Conservation (phyloP, 2,888 invertebrate species). For the Sussaba pulchella region DNA sequence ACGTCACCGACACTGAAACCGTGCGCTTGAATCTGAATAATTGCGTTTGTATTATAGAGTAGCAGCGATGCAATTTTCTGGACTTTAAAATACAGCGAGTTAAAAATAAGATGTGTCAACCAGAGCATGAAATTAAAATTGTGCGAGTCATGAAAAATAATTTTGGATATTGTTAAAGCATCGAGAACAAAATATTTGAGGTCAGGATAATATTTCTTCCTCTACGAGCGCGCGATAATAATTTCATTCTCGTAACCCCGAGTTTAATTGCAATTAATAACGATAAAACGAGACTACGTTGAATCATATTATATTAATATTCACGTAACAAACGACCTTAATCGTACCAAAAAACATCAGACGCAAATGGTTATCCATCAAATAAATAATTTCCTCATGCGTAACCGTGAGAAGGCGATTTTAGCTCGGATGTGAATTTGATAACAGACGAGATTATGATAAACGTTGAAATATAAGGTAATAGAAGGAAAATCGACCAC, state of each 20-base stretch:
- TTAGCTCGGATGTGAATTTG: too few relatives aligned
- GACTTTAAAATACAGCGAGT: conserved; percentile 1
- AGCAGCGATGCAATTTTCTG: conserved; percentile 4
- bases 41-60: neutral
- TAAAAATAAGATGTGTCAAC: neutral
- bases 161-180: too few relatives aligned
- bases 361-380: too few relatives aligned
- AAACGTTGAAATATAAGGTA: conserved; percentile 4
- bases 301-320: too few relatives aligned
- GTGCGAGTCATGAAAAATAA: conserved; percentile 11
- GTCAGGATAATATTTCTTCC: neutral
- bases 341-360: neutral
- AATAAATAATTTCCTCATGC: too few relatives aligned
- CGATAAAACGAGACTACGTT: too few relatives aligned
- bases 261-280: too few relatives aligned
- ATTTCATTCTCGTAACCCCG: too few relatives aligned
- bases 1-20: conserved; percentile 29
- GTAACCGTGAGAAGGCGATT: too few relatives aligned
- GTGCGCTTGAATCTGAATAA: conserved; percentile 4
- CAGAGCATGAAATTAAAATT: conserved; percentile 1
- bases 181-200: neutral
- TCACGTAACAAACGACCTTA: too few relatives aligned
- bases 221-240: neutral
- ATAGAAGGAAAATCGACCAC: neutral
- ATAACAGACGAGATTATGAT: neutral